phyloP scores from a whole-genome alignment of 1,140 invertebrate species.

The Bursaphelenchus mucronatus region DNA sequence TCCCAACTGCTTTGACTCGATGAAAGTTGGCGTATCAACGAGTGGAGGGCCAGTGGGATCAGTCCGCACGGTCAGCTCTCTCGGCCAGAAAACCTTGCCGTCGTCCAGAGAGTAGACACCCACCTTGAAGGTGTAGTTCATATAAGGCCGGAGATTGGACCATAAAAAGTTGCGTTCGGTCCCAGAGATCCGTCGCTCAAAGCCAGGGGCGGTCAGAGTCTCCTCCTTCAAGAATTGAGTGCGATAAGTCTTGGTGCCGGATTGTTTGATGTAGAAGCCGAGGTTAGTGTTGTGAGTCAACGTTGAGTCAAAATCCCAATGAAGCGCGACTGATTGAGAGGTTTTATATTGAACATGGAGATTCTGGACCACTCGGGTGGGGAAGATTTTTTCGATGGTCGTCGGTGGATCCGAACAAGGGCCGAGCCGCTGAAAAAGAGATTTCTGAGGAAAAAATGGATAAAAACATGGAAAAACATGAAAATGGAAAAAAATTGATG shows the following conservation, averaged over 20 bases:
- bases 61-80: slow-evolving; percentile 50
- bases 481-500: no score
- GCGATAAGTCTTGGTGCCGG: slow-evolving; percentile 54
- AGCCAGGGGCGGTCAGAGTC: slow-evolving; percentile 50
- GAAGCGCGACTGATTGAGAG: slow-evolving; percentile 48
- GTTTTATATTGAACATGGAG: slow-evolving; percentile 57
- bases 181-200: slow-evolving; percentile 37
- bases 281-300: slow-evolving; percentile 20
- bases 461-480: no score
- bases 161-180: slow-evolving; percentile 42
- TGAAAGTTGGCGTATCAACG: slow-evolving; percentile 52
- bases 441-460: no score
- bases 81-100: slow-evolving; percentile 51
- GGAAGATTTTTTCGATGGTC: slow-evolving; percentile 45
- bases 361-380: slow-evolving; percentile 53
- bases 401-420: slow-evolving; percentile 58
- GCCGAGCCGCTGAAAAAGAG: slow-evolving; percentile 52
- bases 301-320: slow-evolving; percentile 53
- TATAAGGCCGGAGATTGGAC: slow-evolving; percentile 53
- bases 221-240: slow-evolving; percentile 52
- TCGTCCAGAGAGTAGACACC: slow-evolving; percentile 46
- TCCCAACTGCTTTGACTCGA: slow-evolving; percentile 40
- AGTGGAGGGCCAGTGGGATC: slow-evolving; percentile 58
- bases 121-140: slow-evolving; percentile 57
- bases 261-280: slow-evolving; percentile 57